phyloP scores from a whole-genome alignment of 1,140 invertebrate species.

The Heliconius melpomene region DNA sequence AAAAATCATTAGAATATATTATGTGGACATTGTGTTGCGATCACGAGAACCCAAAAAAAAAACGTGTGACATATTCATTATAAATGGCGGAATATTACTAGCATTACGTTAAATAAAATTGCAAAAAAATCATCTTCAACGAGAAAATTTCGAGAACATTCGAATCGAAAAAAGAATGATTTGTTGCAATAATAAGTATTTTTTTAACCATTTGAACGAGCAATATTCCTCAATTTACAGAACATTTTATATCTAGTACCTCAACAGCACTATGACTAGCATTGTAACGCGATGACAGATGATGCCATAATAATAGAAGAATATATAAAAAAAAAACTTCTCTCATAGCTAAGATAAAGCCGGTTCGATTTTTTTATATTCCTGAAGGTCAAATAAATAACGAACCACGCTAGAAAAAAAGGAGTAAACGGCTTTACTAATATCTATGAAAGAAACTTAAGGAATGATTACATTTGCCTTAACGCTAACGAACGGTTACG shows the following conservation, averaged over 20 bases:
- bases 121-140: background rate
- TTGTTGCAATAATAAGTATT: background rate
- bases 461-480: slow-evolving; percentile 44
- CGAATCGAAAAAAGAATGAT: background rate
- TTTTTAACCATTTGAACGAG: background rate
- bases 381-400: background rate
- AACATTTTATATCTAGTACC: slow-evolving; percentile 61
- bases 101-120: background rate
- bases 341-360: slow-evolving; percentile 30
- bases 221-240: slow-evolving; percentile 38
- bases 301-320: slow-evolving; percentile 35
- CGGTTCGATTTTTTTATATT: background rate
- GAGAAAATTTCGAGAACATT: background rate
- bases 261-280: slow-evolving; percentile 72
- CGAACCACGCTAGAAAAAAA: background rate
- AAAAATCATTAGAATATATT: slow-evolving; percentile 34
- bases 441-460: slow-evolving; percentile 36
- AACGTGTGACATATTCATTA: slow-evolving; percentile 30
- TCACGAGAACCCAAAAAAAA: slow-evolving; percentile 55
- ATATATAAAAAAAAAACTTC: slow-evolving; percentile 23
- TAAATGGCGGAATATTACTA: slow-evolving; percentile 29
- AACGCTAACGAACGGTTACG: slow-evolving; percentile 33
- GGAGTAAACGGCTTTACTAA: slow-evolving; percentile 21
- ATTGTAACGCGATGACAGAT: slow-evolving; percentile 50
- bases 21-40: slow-evolving; percentile 43